These are phyloP conservation scores for Deilephila porcellus DNA, from an alignment of 2,888 invertebrate species.

Conservation along the genomic window DNA sequence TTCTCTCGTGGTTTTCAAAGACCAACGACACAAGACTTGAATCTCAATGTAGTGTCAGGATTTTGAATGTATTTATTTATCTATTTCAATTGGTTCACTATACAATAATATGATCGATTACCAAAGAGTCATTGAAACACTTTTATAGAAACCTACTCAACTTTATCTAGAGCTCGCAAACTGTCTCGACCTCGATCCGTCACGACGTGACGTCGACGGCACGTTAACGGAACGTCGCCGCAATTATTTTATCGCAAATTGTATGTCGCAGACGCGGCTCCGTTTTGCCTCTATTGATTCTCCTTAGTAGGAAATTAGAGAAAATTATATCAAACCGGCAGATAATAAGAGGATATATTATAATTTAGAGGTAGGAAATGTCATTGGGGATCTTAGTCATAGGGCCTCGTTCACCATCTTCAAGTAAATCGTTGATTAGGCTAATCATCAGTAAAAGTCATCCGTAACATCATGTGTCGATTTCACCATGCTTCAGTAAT, in stretches of 20 bases:
- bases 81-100: too few relatives aligned
- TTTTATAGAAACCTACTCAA: slow-evolving; percentile 1
- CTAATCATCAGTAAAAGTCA: too few relatives aligned
- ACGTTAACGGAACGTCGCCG: slow-evolving; percentile 28
- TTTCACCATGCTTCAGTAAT: too few relatives aligned
- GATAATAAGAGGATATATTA: not conserved
- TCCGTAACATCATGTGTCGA: too few relatives aligned
- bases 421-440: too few relatives aligned
- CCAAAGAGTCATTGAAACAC: not conserved
- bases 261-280: slow-evolving; percentile 31
- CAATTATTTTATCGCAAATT: slow-evolving; percentile 46
- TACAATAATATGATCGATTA: not conserved
- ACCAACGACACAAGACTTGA: too few relatives aligned
- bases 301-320: slow-evolving; percentile 17
- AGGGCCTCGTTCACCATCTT: too few relatives aligned
- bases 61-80: too few relatives aligned
- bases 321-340: not conserved
- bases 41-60: too few relatives aligned
- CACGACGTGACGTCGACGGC: not conserved
- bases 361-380: not conserved
- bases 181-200: not conserved
- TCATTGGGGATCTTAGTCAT: not conserved
- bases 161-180: not conserved
- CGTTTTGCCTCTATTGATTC: slow-evolving; percentile 38
- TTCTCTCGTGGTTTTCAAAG: too few relatives aligned